These are phyloP conservation scores for Crematogaster levior DNA, from an alignment of 2,888 invertebrate genomes.

Conservation along the genomic window DNA sequence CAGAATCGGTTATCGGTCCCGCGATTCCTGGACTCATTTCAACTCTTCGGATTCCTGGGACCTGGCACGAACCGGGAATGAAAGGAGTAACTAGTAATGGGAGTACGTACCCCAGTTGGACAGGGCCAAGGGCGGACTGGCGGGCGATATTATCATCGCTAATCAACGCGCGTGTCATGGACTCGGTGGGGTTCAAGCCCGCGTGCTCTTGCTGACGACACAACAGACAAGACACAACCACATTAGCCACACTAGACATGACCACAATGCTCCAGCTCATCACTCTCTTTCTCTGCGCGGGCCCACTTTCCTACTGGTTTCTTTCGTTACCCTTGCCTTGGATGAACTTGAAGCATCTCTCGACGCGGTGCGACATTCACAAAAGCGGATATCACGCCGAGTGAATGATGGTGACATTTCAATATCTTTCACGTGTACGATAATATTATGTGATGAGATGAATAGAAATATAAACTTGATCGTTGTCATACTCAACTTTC, in stretches of 20 bases:
- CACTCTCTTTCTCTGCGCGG: conserved; percentile 75
- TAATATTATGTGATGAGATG: neutral
- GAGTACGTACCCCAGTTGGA: conserved; percentile 97
- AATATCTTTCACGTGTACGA: neutral
- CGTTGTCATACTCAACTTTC: neutral
- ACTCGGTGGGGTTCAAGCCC: conserved; percentile 96
- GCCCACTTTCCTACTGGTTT: conserved; percentile 67
- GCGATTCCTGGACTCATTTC: conserved; percentile 4
- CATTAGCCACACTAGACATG: conserved; percentile 85
- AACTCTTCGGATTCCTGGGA: conserved; percentile 42
- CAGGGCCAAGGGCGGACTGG: conserved; percentile 95
- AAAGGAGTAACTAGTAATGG: conserved; percentile 78
- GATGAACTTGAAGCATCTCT: conserved; percentile 26
- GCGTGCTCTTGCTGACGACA: conserved; percentile 94
- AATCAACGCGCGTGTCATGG: conserved; percentile 98
- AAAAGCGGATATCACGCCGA: neutral
- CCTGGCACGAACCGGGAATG: conserved; percentile 25
- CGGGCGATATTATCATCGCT: conserved; percentile 95
- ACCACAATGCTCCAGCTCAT: conserved; percentile 81
- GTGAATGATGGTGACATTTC: neutral
- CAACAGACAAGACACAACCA: conserved; percentile 88
- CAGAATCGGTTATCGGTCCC: neutral
- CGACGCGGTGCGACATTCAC: neutral
- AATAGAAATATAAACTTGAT: neutral
- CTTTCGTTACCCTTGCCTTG: conserved; percentile 11